These are phyloP conservation scores for Miltochrista miniata DNA, from an alignment of 2,888 invertebrate genomes.

Conservation along the genomic window DNA sequence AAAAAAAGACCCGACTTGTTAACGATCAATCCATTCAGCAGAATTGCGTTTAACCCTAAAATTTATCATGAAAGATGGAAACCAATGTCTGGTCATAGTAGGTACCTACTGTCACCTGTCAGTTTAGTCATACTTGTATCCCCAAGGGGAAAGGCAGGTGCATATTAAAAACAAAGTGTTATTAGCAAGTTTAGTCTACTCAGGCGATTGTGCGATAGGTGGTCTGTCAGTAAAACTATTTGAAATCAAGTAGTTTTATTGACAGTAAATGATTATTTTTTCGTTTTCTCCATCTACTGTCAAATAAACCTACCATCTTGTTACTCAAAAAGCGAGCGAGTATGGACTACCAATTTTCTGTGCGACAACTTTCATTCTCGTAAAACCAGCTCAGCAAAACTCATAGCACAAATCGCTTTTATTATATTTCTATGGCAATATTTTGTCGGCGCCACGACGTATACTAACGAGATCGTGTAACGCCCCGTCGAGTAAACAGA, in stretches of 20 bases:
- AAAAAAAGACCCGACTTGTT: too few species aligned
- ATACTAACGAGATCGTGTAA: constrained; percentile 61
- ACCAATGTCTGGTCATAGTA: too few species aligned
- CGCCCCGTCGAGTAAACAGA: constrained; percentile 64
- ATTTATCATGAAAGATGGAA: too few species aligned
- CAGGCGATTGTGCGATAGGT: not conserved
- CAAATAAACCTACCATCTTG: constrained; percentile 15
- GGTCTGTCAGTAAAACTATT: not conserved
- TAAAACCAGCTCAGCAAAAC: constrained; percentile 37
- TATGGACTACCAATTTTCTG: constrained; percentile 30
- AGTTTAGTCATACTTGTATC: too few species aligned
- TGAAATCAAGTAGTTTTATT: not conserved
- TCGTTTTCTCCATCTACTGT: not conserved
- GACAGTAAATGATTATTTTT: not conserved
- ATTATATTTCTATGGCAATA: constrained; percentile 59
- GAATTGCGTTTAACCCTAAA: too few species aligned
- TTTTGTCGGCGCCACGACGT: constrained; percentile 53
- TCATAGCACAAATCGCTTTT: constrained; percentile 37
- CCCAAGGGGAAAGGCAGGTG: too few species aligned
- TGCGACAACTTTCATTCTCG: constrained; percentile 33
- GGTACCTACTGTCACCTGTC: too few species aligned
- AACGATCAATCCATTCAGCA: too few species aligned
- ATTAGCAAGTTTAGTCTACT: too few species aligned
- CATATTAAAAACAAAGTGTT: too few species aligned
- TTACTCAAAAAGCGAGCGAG: constrained; percentile 29